Evolutionary conservation across 2,888 invertebrate species (phyloP).

Genomic region (Hypselothyrea guttata): DNA sequence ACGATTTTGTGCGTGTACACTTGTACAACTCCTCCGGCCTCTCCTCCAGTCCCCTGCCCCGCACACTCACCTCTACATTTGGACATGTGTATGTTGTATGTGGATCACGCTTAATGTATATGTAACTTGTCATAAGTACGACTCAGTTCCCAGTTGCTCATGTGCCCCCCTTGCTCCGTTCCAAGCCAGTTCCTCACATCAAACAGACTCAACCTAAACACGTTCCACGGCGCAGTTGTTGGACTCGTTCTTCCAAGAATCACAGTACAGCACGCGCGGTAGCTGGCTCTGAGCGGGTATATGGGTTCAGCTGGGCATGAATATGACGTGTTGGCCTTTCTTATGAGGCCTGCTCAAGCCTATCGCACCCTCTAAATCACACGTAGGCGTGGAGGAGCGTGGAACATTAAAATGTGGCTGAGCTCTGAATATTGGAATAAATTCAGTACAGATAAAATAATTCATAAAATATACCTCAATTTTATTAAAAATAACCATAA

Average conservation of each 20-base stretch:
- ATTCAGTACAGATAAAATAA: constrained; percentile 43
- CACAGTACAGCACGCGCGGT: constrained; percentile 68
- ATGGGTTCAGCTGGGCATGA: constrained; percentile 25
- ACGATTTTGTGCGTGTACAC: constrained; percentile 38
- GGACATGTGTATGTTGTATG: constrained; percentile 47
- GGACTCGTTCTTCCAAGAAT: constrained; percentile 67
- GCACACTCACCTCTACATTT: constrained; percentile 24
- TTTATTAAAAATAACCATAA: no score
- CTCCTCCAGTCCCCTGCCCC: no score
- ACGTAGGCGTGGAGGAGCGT: constrained; percentile 42
- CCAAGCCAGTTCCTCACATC: constrained; percentile 5
- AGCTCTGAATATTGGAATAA: constrained; percentile 50
- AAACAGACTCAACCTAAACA: constrained; percentile 51
- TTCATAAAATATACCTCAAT: no score
- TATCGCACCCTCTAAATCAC: constrained; percentile 55
- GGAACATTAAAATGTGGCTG: constrained; percentile 50
- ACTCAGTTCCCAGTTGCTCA: constrained; percentile 26
- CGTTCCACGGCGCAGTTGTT: constrained; percentile 53
- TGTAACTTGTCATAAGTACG: constrained; percentile 65
- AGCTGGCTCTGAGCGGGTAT: constrained; percentile 2
- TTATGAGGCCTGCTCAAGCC: constrained; percentile 6
- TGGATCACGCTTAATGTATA: constrained; percentile 67
- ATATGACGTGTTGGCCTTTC: constrained; percentile 46
- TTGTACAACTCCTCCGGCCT: not conserved
- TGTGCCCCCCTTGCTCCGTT: constrained; percentile 6